Conservation (phyloP, 2,797 vertebrate genomes). For the Loriculus beryllinus region DNA sequence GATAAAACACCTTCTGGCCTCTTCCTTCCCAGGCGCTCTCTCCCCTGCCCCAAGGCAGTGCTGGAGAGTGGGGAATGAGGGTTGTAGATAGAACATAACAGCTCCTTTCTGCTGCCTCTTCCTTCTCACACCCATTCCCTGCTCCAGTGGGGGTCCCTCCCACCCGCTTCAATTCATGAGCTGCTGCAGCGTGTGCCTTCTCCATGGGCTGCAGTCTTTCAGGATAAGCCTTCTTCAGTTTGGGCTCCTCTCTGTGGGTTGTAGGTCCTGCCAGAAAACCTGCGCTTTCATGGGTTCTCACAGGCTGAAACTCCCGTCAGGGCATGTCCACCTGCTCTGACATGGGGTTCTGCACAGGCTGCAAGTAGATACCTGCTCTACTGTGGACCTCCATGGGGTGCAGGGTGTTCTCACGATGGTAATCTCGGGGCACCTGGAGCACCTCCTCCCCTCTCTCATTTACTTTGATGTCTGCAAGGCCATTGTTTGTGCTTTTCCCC, state of each 20-base stretch:
- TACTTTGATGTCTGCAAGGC: neutral
- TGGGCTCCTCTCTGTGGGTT: neutral
- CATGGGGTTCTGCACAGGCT: accelerated
- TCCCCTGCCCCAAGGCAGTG: neutral
- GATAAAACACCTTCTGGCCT: neutral
- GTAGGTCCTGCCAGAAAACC: neutral
- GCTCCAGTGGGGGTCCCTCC: neutral
- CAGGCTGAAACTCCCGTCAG: neutral
- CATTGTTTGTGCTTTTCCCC: neutral
- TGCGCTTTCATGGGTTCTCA: neutral
- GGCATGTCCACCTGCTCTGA: neutral
- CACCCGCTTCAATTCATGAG: neutral
- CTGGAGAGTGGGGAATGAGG: neutral
- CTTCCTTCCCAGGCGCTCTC: neutral
- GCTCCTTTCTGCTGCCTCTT: neutral
- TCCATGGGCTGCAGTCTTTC: neutral
- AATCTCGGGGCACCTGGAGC: neutral
- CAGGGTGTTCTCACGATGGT: neutral
- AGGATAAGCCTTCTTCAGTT: neutral
- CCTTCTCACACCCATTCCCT: neutral
- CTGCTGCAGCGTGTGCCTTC: neutral
- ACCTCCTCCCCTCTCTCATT: neutral
- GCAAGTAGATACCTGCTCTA: neutral
- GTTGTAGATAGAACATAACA: neutral
- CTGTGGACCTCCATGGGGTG: accelerated